A percentile compares a stretch with the other conserved stretches of the same genome.
Conservation (phyloP, 2,888 invertebrate genomes). For the Ophraella communa region DNA sequence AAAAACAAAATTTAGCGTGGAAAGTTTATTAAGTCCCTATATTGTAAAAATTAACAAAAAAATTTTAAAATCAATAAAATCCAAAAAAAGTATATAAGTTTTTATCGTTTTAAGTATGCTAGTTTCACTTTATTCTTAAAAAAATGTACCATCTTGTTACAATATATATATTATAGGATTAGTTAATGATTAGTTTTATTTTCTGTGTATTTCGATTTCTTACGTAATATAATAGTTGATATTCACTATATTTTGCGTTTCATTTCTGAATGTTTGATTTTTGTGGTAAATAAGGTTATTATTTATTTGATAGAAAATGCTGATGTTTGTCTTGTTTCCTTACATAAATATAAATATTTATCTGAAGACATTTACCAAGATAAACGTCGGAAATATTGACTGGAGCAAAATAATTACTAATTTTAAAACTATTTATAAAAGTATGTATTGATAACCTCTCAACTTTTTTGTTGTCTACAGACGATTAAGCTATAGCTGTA, state of each 20-base stretch:
- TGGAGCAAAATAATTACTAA: too few relatives aligned
- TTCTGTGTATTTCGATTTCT: constrained; percentile 6
- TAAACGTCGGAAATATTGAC: too few relatives aligned
- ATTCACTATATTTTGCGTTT: background rate
- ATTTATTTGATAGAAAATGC: background rate
- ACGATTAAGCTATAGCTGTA: too few relatives aligned
- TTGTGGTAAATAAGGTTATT: background rate
- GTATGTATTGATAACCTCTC: too few relatives aligned
- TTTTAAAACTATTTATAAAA: too few relatives aligned
- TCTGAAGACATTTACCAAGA: background rate
- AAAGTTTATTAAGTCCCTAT: constrained; percentile 30
- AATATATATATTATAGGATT: background rate
- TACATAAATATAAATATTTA: background rate
- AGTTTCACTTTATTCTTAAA: background rate
- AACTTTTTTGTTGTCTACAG: too few relatives aligned
- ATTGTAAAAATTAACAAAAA: constrained; percentile 14
- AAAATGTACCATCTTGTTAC: background rate
- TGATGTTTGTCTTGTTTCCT: background rate
- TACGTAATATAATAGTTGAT: constrained; percentile 5
- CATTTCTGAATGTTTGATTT: background rate
- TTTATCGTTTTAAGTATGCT: background rate
- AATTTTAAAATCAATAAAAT: background rate
- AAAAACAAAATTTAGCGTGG: constrained; percentile 33
- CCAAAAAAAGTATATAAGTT: constrained; percentile 1
- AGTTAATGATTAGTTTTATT: constrained; percentile 1